phyloP scores from a whole-genome alignment of 2,888 invertebrate genomes.

The Parapristionchus giblindavisi region DNA sequence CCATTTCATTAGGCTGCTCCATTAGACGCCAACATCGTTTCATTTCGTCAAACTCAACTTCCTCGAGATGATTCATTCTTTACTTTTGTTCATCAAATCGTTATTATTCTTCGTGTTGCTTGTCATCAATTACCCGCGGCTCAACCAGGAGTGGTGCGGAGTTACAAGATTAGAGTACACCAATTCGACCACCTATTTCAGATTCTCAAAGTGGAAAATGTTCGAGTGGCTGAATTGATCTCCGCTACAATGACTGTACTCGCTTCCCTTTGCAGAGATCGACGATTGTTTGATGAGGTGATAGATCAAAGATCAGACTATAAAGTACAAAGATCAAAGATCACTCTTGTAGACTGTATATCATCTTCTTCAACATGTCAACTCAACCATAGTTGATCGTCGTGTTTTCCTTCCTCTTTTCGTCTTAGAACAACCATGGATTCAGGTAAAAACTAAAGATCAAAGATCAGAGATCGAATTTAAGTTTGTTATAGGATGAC shows the following conservation, averaged over 20 bases:
- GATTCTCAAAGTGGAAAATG: conserved; percentile 50
- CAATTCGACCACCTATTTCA: conserved; percentile 37
- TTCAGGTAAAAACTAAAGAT: not conserved
- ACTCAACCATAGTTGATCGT: not conserved
- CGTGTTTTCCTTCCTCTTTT: conserved; percentile 22
- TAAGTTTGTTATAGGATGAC: conserved; percentile 10
- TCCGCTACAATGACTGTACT: conserved; percentile 41
- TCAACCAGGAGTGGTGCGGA: conserved; percentile 23
- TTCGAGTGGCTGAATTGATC: conserved; percentile 50
- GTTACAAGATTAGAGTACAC: not conserved
- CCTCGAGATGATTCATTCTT: not conserved
- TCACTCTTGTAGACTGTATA: not conserved
- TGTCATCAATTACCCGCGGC: conserved; percentile 47
- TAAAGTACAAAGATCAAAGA: not conserved
- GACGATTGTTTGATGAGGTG: conserved; percentile 29
- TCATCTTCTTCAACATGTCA: conserved; percentile 27
- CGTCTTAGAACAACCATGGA: conserved; percentile 11
- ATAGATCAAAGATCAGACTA: not conserved
- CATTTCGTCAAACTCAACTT: conserved; percentile 46
- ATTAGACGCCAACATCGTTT: conserved; percentile 44
- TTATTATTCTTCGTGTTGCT: conserved; percentile 50
- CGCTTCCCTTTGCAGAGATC: conserved; percentile 43
- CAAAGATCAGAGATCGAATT: not conserved
- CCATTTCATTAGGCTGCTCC: conserved; percentile 42
- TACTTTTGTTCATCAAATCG: conserved; percentile 48